Evolutionary conservation across 2,888 invertebrate genomes (phyloP), one percentile per base, ranked within the genome.

Genomic region (Penaeus monodon): DNA sequence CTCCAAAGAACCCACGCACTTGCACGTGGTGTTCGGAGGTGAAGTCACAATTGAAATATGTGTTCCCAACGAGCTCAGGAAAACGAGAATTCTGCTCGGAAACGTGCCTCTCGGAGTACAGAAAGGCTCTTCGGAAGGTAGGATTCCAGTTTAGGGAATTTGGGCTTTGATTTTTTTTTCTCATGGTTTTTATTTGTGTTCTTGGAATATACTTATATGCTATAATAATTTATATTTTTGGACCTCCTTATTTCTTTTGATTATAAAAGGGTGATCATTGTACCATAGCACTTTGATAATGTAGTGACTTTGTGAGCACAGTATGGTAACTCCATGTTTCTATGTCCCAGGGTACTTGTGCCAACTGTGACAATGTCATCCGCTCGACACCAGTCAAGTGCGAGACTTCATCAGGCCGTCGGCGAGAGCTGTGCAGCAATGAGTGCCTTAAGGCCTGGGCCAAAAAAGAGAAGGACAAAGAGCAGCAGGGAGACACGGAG

Each of bases 21-120:
- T 90, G 90, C 81, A 90, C 89, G 38, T 90, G 90, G 91, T 91
- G 91, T 88, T 89, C 89, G 27, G 91, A 91, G 74, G 79, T 90
- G n/a, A 90, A 90, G 74, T 85, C 89, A 12, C 90, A 96, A 4
- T 92, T 97, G 83, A 97, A 96, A 92, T 97, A 97, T 93, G 96
- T 97, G 63, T 93, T 97, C 90, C 97, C 97, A 20, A 96, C 96
- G 4, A 96, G 96, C 91, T 96, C 96, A 92, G 97, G 97, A 22
- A 97, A 97, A 92, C 97, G 97, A 92, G 97, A 97, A 92, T 98
- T 97, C 92, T 98, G 97, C 93, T 97, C 97, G 0, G 97, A 97
- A 92, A 96, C 95, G 63, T 98, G 97, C 93, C 94, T 97, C 78
- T 95, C 96, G 1, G 97, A 97, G 93, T 97, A 97, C 92, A 95